Evolutionary conservation across 2,113 vertebrate species (phyloP).

Genomic region (Sphaerodactylus townsendi): DNA sequence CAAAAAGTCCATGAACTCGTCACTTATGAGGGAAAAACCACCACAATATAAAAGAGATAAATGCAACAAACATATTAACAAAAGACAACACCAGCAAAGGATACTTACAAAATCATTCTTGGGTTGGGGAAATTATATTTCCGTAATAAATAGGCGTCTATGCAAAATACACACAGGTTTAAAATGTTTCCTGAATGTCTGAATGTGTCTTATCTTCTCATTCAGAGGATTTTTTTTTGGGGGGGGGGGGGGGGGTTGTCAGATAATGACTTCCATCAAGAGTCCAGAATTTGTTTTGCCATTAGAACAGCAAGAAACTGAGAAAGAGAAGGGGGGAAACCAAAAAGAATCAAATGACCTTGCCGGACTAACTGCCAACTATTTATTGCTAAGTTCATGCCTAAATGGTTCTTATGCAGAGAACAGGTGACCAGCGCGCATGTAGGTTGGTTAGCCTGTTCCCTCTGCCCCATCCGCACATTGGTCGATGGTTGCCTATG

Average conservation of each 20-base stretch:
- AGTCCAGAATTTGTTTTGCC: constrained; percentile 56
- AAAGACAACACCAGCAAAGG: constrained; percentile 61
- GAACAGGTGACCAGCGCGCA: constrained; percentile 87
- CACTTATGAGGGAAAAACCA: constrained; percentile 25
- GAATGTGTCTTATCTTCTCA: constrained; percentile 70
- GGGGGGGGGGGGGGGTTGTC: constrained; percentile 33
- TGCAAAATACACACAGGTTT: neutral
- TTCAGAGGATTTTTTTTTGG: constrained; percentile 60
- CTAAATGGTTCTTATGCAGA: constrained; percentile 85
- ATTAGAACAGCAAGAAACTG: constrained; percentile 53
- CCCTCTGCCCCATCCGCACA: constrained; percentile 70
- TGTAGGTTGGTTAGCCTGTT: constrained; percentile 73
- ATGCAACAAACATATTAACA: constrained; percentile 45
- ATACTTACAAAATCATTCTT: constrained; percentile 80
- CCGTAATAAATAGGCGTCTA: constrained; percentile 26
- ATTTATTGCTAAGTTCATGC: constrained; percentile 95
- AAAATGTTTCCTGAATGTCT: constrained; percentile 46
- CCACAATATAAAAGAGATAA: constrained; percentile 9
- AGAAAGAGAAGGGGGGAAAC: neutral
- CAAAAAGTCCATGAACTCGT: constrained; percentile 50
- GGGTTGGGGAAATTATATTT: constrained; percentile 62
- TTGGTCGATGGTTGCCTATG: constrained; percentile 81
- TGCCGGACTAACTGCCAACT: constrained; percentile 76
- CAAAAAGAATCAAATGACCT: constrained; percentile 68
- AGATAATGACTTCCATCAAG: constrained; percentile 59